Evolutionary conservation across 2,888 invertebrate genomes (phyloP), one percentile per base, ranked within the genome.

Genomic region (Spisula subtruncata): DNA sequence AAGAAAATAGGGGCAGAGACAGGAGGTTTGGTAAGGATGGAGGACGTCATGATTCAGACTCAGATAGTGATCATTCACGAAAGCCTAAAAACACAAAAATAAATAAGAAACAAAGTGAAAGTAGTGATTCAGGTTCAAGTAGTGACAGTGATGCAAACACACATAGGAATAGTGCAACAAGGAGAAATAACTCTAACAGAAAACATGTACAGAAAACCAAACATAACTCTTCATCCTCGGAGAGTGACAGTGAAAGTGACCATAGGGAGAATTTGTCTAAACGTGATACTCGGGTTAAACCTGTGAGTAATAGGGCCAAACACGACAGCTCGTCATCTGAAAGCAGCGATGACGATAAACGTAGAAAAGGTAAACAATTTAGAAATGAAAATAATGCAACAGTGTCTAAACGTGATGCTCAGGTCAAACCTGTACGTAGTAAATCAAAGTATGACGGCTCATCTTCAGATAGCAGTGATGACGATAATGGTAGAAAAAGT

Each of bases 161-260:
- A 18, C 16, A 12, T 18, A 75, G 75, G 66, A 66, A 10, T 29
- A 54, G 41, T 32, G 75, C 25, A 5, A 48, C n/a, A 46, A 86
- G 29, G 51, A 25, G 46, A 46, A 48, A 35, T 75, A 71, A 75
- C 20, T 20, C 0, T 46, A 25, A 6, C n/a, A 75, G 51, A 54
- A 71, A 81, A 86, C 71, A 66, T 82, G 83, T 35, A 5, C 71
- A 82, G 48, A 71, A 51, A 25, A 32, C 41, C 46, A 88, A 88
- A 86, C 86, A 86, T 54, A 84, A 90, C 81, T 90, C 88, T 32
- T 75, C 83, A 25, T 83, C 84, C 29, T 85, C 85, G 0, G 81
- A 81, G 1, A 81, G 81, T 81, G 46, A n/a, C 1, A 81, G 48
- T 81, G 81, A 81, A 48, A 18, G 4, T 10, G 81, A 48, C 20